phyloP scores from a whole-genome alignment of 2,888 invertebrate species.

The Hypomecis atomaria region DNA sequence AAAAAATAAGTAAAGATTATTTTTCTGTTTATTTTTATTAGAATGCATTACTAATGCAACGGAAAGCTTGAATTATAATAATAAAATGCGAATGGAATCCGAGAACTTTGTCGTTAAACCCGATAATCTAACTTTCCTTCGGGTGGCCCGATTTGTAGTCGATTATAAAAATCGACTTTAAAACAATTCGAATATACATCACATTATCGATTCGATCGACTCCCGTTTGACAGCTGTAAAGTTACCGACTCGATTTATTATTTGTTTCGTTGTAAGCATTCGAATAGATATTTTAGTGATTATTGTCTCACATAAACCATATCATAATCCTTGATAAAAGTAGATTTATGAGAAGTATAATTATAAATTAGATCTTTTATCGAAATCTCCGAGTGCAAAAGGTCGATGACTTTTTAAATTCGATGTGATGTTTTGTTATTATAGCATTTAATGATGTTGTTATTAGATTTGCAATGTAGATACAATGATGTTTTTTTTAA shows the following conservation, averaged over 20 bases:
- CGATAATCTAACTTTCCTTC: conserved; percentile 50
- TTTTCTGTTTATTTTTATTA: no score
- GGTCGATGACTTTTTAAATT: background rate
- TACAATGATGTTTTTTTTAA: no score
- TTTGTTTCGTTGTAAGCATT: conserved; percentile 54
- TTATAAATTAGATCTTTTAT: conserved; percentile 11
- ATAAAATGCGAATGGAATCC: conserved; percentile 60
- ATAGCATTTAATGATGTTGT: no score
- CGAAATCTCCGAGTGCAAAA: conserved; percentile 2
- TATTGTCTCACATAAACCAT: conserved; percentile 19
- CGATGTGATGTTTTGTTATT: background rate
- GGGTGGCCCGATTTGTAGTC: conserved; percentile 67
- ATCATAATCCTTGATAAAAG: conserved; percentile 21
- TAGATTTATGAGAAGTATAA: conserved; percentile 21
- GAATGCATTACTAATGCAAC: background rate
- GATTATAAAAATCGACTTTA: conserved; percentile 68
- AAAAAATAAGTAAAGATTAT: no score
- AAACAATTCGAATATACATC: conserved; percentile 61
- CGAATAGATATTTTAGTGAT: conserved; percentile 13
- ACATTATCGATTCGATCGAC: conserved; percentile 65
- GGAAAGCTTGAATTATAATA: conserved; percentile 38
- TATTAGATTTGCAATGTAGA: no score
- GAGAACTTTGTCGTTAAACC: conserved; percentile 55
- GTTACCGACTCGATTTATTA: conserved; percentile 70
- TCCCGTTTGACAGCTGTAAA: conserved; percentile 70